These are phyloP conservation scores for Siphamia tubifer DNA, from an alignment of 2,113 vertebrate genomes.

Conservation along the genomic window DNA sequence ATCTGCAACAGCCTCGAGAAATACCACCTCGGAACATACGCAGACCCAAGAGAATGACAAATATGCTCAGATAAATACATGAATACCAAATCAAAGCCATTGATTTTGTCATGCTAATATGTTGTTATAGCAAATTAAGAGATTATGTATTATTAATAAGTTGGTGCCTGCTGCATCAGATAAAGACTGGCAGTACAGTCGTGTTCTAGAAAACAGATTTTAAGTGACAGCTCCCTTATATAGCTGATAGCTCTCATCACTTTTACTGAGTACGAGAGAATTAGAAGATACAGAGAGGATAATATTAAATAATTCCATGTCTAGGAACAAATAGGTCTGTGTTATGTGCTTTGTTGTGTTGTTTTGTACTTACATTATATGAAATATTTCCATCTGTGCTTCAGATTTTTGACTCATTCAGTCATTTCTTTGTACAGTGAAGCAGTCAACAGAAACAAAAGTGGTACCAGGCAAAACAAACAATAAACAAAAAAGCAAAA, in stretches of 20 bases:
- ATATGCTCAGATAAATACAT: conserved; percentile 76
- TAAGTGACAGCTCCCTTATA: conserved; percentile 9
- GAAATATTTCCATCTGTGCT: no score
- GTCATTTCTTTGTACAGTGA: no score
- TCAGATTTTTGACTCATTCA: no score
- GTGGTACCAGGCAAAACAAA: no score
- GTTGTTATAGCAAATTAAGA: conserved; percentile 72
- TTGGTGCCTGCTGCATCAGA: conserved; percentile 15
- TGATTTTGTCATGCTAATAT: conserved; percentile 77
- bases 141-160: conserved; percentile 73
- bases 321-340: no score
- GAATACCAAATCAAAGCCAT: conserved; percentile 79
- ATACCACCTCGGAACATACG: conserved; percentile 59
- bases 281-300: not conserved
- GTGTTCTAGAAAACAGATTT: conserved; percentile 10
- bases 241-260: not conserved
- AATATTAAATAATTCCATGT: no score
- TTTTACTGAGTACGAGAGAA: not conserved
- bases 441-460: no score
- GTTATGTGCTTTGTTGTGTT: no score
- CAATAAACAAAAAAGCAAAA: no score
- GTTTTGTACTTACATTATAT: no score
- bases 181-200: conserved; percentile 27
- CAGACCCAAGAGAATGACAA: conserved; percentile 61
- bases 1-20: conserved; percentile 74